These are phyloP conservation scores for Tenrec ecaudatus DNA, from an alignment of 2,113 vertebrate species.

Conservation along the genomic window DNA sequence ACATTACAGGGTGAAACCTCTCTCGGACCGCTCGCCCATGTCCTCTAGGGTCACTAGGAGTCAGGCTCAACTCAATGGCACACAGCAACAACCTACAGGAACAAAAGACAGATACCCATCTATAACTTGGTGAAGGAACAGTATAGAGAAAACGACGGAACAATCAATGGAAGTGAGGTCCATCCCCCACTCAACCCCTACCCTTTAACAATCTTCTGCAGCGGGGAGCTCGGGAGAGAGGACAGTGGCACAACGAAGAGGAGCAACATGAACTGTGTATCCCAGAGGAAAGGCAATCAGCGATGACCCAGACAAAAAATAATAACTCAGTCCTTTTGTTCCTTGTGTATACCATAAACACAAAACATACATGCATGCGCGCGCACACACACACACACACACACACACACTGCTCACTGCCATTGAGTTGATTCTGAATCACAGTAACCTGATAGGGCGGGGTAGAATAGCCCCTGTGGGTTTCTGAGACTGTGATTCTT, in stretches of 20 bases:
- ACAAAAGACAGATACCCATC: not conserved
- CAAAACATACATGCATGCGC: not conserved
- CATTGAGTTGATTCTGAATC: too few species aligned
- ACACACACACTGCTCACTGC: too few species aligned
- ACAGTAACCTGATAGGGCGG: too few species aligned
- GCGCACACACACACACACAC: too few species aligned
- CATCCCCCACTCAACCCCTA: not conserved
- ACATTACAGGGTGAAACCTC: not conserved
- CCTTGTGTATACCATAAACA: not conserved
- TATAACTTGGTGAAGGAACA: not conserved
- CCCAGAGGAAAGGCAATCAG: not conserved
- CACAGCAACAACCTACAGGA: not conserved
- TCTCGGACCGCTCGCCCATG: not conserved
- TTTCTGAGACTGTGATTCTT: too few species aligned
- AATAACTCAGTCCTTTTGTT: not conserved
- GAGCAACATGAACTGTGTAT: rapidly evolving
- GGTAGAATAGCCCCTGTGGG: too few species aligned
- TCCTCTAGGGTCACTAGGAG: not conserved
- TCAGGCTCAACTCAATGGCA: not conserved
- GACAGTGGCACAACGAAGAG: too few species aligned
- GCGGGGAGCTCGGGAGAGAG: not conserved
- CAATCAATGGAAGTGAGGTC: not conserved
- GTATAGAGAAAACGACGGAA: not conserved
- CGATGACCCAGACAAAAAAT: not conserved
- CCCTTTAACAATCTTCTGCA: not conserved